Conservation (phyloP, 2,113 vertebrate genomes). For the Anguilla rostrata region DNA sequence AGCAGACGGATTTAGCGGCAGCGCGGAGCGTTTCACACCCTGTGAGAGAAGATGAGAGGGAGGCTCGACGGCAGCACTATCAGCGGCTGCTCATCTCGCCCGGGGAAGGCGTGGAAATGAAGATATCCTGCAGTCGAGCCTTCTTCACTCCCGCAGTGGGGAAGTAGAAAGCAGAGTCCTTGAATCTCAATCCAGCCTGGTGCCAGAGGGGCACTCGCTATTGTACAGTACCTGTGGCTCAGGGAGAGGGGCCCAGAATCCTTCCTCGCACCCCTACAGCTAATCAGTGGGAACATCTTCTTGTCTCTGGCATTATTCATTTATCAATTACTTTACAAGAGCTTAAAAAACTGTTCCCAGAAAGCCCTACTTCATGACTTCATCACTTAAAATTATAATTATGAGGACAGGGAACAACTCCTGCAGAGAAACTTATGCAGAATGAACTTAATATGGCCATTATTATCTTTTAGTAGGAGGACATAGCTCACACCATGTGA, state of each 20-base stretch:
- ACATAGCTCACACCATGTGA: too few species aligned
- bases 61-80: not conserved
- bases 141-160: conserved; percentile 9
- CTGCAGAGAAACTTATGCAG: not conserved
- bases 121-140: conserved; percentile 41
- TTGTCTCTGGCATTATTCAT: conserved; percentile 32
- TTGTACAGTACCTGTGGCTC: conserved; percentile 44
- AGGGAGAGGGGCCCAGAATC: conserved; percentile 40
- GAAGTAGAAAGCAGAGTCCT: conserved; percentile 39
- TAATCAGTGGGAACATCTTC: conserved; percentile 54
- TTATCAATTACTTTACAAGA: conserved; percentile 39
- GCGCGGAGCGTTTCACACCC: not conserved
- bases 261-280: conserved; percentile 47
- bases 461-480: too few species aligned
- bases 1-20: not conserved
- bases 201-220: conserved; percentile 52
- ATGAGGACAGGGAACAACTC: not conserved
- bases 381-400: not conserved
- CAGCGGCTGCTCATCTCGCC: conserved; percentile 43
- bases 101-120: conserved; percentile 27
- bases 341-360: not conserved
- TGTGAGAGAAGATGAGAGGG: not conserved
- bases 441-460: not conserved
- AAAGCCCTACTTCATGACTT: not conserved
- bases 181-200: not conserved